These are phyloP conservation scores for Gallinago solitaria DNA, from an alignment of 2,797 vertebrate species.

Conservation along the genomic window DNA sequence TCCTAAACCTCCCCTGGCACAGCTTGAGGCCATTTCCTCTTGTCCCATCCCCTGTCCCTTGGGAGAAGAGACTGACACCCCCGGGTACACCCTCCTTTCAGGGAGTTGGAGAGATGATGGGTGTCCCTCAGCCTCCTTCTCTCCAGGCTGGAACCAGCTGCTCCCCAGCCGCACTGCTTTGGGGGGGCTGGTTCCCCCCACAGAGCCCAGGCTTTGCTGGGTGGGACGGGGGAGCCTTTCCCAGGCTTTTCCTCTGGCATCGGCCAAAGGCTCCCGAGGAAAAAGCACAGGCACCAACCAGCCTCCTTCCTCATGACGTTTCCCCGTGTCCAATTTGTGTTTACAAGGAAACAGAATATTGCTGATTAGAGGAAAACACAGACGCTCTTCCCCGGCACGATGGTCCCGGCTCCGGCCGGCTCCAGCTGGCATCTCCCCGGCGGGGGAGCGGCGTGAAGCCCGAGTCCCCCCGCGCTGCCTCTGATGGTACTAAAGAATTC, in stretches of 20 bases:
- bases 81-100: no score
- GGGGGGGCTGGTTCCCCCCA: neutral
- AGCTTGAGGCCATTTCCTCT: no score
- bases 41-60: no score
- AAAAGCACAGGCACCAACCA: accelerated
- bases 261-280: neutral
- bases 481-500: conserved; percentile 27
- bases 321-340: neutral
- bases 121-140: no score
- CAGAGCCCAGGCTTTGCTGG: neutral
- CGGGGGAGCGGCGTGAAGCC: neutral
- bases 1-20: no score
- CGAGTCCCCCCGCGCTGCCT: neutral
- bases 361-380: neutral
- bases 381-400: neutral
- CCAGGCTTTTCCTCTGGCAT: no score
- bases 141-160: no score
- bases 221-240: neutral
- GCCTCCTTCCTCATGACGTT: accelerated
- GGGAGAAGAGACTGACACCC: no score
- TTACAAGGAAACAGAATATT: neutral
- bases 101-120: no score
- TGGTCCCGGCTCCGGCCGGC: neutral
- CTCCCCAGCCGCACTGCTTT: neutral
- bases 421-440: neutral